These are phyloP conservation scores for Centropus unirufus DNA, from an alignment of 2,113 vertebrate species.

Conservation along the genomic window DNA sequence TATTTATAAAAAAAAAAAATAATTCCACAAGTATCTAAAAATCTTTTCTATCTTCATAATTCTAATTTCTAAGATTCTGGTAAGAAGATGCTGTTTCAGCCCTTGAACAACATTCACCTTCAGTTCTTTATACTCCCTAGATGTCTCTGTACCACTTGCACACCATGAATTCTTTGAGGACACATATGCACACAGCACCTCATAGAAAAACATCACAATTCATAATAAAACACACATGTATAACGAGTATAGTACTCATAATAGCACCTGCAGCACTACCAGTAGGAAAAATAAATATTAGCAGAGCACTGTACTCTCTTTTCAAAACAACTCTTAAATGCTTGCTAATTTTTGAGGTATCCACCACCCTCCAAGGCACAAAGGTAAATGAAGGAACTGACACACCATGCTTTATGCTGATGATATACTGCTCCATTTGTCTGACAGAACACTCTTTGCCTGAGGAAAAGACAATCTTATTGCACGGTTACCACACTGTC, in stretches of 20 bases:
- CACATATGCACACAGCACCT: background rate
- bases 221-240: background rate
- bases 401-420: background rate
- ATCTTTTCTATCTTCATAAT: background rate
- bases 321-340: background rate
- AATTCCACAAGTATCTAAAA: background rate
- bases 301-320: background rate
- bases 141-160: background rate
- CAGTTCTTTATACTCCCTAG: background rate
- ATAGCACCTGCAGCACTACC: background rate
- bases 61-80: background rate
- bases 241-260: background rate
- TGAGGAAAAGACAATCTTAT: constrained; percentile 30
- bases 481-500: background rate
- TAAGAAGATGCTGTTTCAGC: background rate
- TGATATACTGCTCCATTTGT: background rate
- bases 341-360: background rate
- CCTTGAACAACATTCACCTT: background rate
- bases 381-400: background rate
- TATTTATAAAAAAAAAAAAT: background rate
- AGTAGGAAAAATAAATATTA: background rate
- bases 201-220: background rate
- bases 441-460: constrained; percentile 27
- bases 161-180: background rate
- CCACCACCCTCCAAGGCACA: background rate